phyloP scores from a whole-genome alignment of 2,888 invertebrate species.

The Heliconius sara region DNA sequence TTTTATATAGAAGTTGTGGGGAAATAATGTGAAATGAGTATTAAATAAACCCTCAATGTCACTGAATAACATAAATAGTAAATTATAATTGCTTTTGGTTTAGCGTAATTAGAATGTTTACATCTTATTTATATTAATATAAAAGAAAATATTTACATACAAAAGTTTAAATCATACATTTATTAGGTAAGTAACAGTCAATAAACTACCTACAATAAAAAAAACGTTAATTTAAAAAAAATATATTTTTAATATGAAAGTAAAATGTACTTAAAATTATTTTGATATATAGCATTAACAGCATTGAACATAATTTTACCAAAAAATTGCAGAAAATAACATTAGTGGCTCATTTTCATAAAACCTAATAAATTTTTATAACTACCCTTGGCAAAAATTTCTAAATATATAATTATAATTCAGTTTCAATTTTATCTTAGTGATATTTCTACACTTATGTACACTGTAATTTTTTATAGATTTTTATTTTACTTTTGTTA shows the following conservation, averaged over 20 bases:
- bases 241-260: not conserved
- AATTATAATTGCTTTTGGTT: not conserved
- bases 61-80: not conserved
- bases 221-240: constrained; percentile 2
- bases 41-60: not conserved
- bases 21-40: not conserved
- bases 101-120: constrained; percentile 1
- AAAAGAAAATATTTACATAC: not conserved
- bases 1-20: not conserved
- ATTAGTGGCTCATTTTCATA: not conserved
- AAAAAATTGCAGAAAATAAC: not conserved
- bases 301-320: not conserved
- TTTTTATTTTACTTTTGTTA: not conserved
- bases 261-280: not conserved
- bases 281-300: not conserved
- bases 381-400: not conserved
- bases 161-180: not conserved
- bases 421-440: not conserved
- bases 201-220: not conserved
- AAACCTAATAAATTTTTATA: not conserved
- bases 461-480: not conserved
- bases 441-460: not conserved
- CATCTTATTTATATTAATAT: not conserved
- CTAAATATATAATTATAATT: not conserved
- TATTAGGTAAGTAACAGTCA: not conserved